Percentiles rank a stretch among this genome's conserved stretches.
phyloP scores from a whole-genome alignment of 2,888 invertebrate species.

The Tineola bisselliella region DNA sequence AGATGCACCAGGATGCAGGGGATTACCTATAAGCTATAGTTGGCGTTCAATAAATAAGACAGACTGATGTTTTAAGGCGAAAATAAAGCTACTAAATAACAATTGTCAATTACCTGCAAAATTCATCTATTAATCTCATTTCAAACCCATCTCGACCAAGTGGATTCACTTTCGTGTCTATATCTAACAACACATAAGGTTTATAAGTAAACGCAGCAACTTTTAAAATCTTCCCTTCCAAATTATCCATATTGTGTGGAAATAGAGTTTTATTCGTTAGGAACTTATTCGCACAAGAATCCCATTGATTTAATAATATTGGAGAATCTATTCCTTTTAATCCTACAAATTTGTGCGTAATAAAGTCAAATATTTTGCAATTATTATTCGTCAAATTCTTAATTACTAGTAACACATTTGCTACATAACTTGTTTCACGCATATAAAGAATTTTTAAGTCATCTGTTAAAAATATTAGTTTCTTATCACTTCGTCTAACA shows the following conservation, averaged over 20 bases:
- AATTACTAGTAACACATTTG: conserved; percentile 40
- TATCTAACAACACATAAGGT: conserved; percentile 65
- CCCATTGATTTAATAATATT: conserved; percentile 46
- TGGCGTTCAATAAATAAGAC: too few relatives aligned
- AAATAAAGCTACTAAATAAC: too few relatives aligned
- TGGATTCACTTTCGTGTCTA: conserved; percentile 33
- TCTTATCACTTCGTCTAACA: conserved; percentile 52
- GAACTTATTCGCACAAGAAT: conserved; percentile 40
- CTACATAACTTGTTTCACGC: conserved; percentile 23
- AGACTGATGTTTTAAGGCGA: too few relatives aligned
- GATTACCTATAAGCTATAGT: too few relatives aligned
- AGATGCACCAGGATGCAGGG: too few relatives aligned
- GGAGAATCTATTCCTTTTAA: conserved; percentile 27
- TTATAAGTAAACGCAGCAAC: conserved; percentile 69
- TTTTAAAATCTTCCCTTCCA: conserved; percentile 53
- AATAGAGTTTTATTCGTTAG: conserved; percentile 40
- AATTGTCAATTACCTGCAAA: conserved; percentile 44
- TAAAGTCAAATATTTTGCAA: conserved; percentile 35
- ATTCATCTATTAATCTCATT: conserved; percentile 55
- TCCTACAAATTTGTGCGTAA: conserved; percentile 54
- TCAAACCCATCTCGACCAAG: conserved; percentile 65
- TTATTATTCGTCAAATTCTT: conserved; percentile 16
- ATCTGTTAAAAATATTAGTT: conserved; percentile 46
- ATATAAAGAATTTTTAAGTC: neutral
- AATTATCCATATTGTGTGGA: conserved; percentile 54